Conservation (phyloP, 2,888 invertebrate species). For the Drosophila subquinaria region DNA sequence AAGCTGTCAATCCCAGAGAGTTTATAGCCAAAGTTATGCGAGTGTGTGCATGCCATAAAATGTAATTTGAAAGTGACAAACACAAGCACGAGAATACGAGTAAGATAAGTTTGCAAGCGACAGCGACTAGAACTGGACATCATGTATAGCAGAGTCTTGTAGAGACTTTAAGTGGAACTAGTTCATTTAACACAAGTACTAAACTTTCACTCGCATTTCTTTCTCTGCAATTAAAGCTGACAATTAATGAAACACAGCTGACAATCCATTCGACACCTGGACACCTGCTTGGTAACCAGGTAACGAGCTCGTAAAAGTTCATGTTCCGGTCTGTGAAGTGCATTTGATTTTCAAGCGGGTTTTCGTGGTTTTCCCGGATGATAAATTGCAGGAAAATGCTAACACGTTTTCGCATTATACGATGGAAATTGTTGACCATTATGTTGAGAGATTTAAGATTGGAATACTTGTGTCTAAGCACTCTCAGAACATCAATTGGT, state of each 20-base stretch:
- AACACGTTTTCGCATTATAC: background rate
- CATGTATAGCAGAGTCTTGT: slow-evolving; percentile 35
- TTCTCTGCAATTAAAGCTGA: background rate
- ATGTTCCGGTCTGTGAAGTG: background rate
- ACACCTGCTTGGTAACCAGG: background rate
- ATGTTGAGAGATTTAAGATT: background rate
- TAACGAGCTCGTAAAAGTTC: slow-evolving; percentile 3
- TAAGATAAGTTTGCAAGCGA: slow-evolving; percentile 17
- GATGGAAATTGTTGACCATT: background rate
- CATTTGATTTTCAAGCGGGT: background rate
- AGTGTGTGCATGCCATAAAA: slow-evolving; percentile 45
- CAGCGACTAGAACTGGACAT: slow-evolving; percentile 1
- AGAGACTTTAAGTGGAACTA: slow-evolving; percentile 52
- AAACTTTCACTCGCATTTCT: background rate
- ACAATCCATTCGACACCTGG: slow-evolving; percentile 14
- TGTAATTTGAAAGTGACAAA: slow-evolving; percentile 24
- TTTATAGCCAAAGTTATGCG: slow-evolving; percentile 39
- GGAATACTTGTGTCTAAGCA: background rate
- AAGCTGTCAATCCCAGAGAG: slow-evolving; percentile 43
- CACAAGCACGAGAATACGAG: slow-evolving; percentile 1
- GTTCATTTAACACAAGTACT: background rate
- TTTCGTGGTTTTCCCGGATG: background rate
- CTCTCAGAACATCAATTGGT: background rate
- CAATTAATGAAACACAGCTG: slow-evolving; percentile 5
- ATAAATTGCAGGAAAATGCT: background rate